phyloP scores from a whole-genome alignment of 2,113 vertebrate genomes.

The Labeo catla region DNA sequence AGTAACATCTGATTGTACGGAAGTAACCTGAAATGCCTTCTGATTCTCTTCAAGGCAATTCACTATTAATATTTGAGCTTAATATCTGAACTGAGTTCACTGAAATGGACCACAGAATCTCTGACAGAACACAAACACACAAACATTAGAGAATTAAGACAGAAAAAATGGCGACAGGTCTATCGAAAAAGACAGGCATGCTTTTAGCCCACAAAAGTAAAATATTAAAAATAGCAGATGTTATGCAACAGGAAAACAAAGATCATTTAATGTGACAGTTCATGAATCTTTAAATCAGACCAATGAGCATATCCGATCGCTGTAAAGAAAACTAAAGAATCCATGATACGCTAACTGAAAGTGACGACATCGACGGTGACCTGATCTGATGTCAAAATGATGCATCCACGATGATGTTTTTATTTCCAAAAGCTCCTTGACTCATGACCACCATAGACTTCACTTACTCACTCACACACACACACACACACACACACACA shows the following conservation, averaged over 20 bases:
- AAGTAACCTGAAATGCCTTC: background rate
- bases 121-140: background rate
- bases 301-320: background rate
- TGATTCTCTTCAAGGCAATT: background rate
- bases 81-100: conserved; percentile 18
- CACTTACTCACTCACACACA: background rate
- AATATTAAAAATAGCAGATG: conserved; percentile 16
- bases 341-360: background rate
- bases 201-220: conserved; percentile 18
- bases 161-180: background rate
- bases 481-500: conserved; percentile 1
- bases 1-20: background rate
- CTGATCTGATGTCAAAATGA: background rate
- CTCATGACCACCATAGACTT: background rate
- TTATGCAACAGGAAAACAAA: conserved; percentile 9
- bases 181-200: background rate
- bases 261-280: background rate
- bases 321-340: background rate
- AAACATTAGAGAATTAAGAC: background rate
- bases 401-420: background rate
- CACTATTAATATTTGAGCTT: background rate
- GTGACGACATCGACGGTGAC: background rate
- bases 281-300: background rate
- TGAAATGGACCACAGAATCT: conserved; percentile 18
- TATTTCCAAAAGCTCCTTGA: background rate